Conservation (phyloP, 2,797 vertebrate genomes). For the Macroramphosus scolopax region DNA sequence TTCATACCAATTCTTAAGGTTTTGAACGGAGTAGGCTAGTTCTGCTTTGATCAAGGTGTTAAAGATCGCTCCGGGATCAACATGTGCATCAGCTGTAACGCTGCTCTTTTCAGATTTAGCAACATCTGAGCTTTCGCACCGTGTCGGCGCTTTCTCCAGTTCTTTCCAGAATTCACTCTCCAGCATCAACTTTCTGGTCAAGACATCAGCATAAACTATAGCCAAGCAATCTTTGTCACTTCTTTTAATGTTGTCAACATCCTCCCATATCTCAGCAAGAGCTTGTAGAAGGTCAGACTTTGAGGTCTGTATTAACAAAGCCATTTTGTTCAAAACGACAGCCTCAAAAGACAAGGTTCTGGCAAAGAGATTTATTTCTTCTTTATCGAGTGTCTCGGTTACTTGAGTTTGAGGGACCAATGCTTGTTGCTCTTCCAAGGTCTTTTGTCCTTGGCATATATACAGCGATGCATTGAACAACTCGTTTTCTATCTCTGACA, state of each 20-base stretch:
- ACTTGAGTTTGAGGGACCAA: slow-evolving; percentile 29
- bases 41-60: slow-evolving; percentile 85
- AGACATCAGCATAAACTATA: slow-evolving; percentile 77
- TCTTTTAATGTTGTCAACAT: slow-evolving; percentile 74
- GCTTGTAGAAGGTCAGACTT: slow-evolving; percentile 80
- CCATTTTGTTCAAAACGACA: slow-evolving; percentile 87
- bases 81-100: slow-evolving; percentile 47
- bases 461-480: slow-evolving; percentile 72
- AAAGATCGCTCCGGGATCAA: slow-evolving; percentile 52
- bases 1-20: slow-evolving; percentile 84
- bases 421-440: slow-evolving; percentile 46
- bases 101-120: slow-evolving; percentile 40
- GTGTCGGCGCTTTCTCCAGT: slow-evolving; percentile 79
- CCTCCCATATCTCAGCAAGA: slow-evolving; percentile 81
- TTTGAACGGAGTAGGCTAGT: slow-evolving; percentile 84
- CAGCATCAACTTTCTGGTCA: slow-evolving; percentile 87
- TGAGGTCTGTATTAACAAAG: slow-evolving; percentile 83
- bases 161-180: slow-evolving; percentile 88
- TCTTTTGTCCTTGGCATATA: slow-evolving; percentile 68
- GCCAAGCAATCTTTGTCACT: slow-evolving; percentile 71
- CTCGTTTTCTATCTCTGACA: slow-evolving; percentile 76
- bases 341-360: slow-evolving; percentile 88
- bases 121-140: slow-evolving; percentile 49
- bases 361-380: slow-evolving; percentile 81
- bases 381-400: slow-evolving; percentile 57